Evolutionary conservation across 2,113 vertebrate genomes (phyloP), one percentile per base, ranked within the genome.

Genomic region (Phylloscopus trochiloides): DNA sequence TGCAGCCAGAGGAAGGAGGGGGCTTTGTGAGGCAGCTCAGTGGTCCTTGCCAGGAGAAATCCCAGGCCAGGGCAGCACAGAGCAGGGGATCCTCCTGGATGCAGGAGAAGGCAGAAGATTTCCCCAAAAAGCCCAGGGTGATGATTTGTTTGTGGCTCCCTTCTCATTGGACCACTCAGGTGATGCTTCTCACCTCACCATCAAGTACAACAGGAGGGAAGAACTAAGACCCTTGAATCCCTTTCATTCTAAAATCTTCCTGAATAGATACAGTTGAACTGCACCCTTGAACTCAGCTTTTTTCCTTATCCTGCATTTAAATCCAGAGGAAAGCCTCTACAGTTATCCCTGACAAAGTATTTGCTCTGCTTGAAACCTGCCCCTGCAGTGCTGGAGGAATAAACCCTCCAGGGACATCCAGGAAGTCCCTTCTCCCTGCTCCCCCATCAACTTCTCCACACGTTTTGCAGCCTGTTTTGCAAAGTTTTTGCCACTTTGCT

Each of bases 41-140:
- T 8, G 79, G 28, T 79, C 62, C 78, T 74, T 58, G 75, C 34
- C 31, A 54, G 86, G 48, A 67, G 28, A 52, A 50, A 24, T 9
- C 31, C 36, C 78, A 47, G 12, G 61, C 21, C 50, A 55, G 26
- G 16, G 71, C 68, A 68, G 34, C 45, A 6, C 40, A 34, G 57
- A 47, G 52, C 40, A 47, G 28, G 2, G 26, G 43, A 87, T 62
- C 29, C 36, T 17, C 59, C 25, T 19, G 45, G 52, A 28, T 3
- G 17, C 42, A 88, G 79, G 18, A 88, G 21, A 52, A 80, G 32
- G 76, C 47, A 78, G 48, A 61, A 81, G 29, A 36, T 54, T 74
- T 29, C 18, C 28, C 22, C 24, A 2, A 66, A 71, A n/a, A 0
- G 2, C 17, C 25, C 68, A 6, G 0, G 0, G 43, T 26, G 77